Evolutionary conservation across 2,888 invertebrate genomes (phyloP).

Genomic region (Monoplex corrugatus): DNA sequence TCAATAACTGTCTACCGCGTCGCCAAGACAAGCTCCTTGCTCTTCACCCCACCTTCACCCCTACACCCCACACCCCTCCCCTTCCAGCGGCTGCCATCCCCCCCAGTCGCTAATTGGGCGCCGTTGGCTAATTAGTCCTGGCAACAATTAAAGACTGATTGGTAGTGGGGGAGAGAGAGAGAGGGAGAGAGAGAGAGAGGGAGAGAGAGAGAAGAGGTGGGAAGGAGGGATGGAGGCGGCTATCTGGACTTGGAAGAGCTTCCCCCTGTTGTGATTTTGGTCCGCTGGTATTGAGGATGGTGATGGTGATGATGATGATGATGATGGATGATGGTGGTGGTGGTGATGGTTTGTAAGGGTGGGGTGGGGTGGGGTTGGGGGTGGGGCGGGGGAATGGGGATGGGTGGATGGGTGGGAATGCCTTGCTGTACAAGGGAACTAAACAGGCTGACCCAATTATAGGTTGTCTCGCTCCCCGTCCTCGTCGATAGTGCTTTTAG

Average conservation of each 20-base stretch:
- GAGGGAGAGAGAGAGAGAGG: background rate
- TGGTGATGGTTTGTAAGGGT: too few relatives aligned
- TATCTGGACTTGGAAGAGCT: background rate
- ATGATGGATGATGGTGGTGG: background rate
- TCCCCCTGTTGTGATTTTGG: background rate
- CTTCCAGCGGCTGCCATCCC: background rate
- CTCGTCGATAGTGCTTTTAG: conserved; percentile 40
- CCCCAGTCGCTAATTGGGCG: conserved; percentile 43
- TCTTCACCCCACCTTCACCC: background rate
- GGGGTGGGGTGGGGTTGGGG: background rate
- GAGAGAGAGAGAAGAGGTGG: background rate
- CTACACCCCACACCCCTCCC: background rate
- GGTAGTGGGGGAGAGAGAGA: conserved; percentile 6
- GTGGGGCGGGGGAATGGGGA: background rate
- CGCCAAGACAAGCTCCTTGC: conserved; percentile 32
- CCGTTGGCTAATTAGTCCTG: conserved; percentile 50
- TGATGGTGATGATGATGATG: too few relatives aligned
- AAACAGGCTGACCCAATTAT: conserved; percentile 41
- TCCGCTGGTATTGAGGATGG: background rate
- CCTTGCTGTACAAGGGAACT: too few relatives aligned
- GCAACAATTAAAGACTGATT: conserved; percentile 51
- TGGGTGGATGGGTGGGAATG: background rate
- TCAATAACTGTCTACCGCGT: conserved; percentile 49
- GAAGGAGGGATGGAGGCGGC: too few relatives aligned
- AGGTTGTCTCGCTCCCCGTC: background rate